Percentiles rank a stretch among this genome's conserved stretches.
phyloP scores from a whole-genome alignment of 2,797 vertebrate genomes.

The Oophaga sylvatica region DNA sequence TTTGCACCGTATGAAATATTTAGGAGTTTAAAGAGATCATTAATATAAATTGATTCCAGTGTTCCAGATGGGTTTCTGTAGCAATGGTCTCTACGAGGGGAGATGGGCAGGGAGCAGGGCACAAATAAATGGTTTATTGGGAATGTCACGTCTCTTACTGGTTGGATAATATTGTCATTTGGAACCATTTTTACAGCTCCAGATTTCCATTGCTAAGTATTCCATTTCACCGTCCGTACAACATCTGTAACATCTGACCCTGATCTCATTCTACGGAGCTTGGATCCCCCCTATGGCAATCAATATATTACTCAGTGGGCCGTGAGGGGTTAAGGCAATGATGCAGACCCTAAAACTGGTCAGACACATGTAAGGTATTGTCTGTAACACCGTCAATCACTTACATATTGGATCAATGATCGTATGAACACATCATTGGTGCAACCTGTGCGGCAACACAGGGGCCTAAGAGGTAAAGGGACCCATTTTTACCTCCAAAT shows the following conservation, averaged over 20 bases:
- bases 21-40: slow-evolving; percentile 68
- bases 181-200: background rate
- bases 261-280: background rate
- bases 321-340: background rate
- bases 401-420: too few species aligned
- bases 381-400: too few species aligned
- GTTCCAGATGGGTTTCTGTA: slow-evolving; percentile 63
- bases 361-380: background rate
- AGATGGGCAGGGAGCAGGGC: slow-evolving; percentile 45
- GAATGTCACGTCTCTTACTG: slow-evolving; percentile 32
- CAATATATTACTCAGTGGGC: background rate
- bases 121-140: slow-evolving; percentile 39
- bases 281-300: background rate
- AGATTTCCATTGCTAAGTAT: background rate
- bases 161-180: background rate
- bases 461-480: too few species aligned
- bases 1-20: slow-evolving; percentile 69
- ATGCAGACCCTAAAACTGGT: background rate
- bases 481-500: too few species aligned
- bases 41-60: slow-evolving; percentile 66
- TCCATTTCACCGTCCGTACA: background rate
- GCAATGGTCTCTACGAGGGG: slow-evolving; percentile 42
- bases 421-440: too few species aligned
- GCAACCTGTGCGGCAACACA: too few species aligned
- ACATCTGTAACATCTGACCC: background rate